These are phyloP conservation scores for Megalopta genalis DNA, from an alignment of 1,140 invertebrate genomes.

Conservation along the genomic window DNA sequence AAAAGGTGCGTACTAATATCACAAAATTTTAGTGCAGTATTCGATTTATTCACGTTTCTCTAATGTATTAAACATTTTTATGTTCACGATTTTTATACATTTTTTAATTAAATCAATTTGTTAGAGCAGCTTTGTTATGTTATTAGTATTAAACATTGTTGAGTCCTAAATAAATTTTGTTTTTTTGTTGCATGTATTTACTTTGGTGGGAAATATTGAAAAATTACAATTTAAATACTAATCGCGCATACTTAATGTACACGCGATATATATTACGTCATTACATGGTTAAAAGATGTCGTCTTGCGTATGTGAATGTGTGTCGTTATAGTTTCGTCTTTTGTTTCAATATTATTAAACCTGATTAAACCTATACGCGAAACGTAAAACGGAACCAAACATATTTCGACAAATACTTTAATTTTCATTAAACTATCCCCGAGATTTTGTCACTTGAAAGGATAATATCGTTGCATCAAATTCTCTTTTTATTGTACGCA, in stretches of 20 bases:
- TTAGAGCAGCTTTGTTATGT: conserved; percentile 46
- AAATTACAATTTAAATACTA: background rate
- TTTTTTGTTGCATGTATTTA: background rate
- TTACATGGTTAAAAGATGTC: background rate
- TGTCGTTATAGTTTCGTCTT: conserved; percentile 25
- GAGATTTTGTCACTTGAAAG: background rate
- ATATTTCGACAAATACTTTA: conserved; percentile 3
- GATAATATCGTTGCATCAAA: background rate
- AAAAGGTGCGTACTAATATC: conserved; percentile 18
- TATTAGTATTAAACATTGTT: conserved; percentile 8
- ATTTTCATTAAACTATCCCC: conserved; percentile 11
- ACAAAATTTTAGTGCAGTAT: conserved; percentile 18
- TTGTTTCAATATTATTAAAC: conserved; percentile 46
- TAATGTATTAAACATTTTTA: conserved; percentile 46
- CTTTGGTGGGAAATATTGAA: background rate
- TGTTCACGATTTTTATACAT: conserved; percentile 64
- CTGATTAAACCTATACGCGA: conserved; percentile 25
- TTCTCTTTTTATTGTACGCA: background rate
- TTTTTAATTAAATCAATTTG: conserved; percentile 71
- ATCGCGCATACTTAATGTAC: background rate
- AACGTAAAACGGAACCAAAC: conserved; percentile 12
- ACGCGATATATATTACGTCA: background rate
- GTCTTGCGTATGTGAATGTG: background rate
- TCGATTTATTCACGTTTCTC: background rate
- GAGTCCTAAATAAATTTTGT: background rate